Evolutionary conservation across 2,797 vertebrate species (phyloP).

Genomic region (Falco novaeseelandiae): DNA sequence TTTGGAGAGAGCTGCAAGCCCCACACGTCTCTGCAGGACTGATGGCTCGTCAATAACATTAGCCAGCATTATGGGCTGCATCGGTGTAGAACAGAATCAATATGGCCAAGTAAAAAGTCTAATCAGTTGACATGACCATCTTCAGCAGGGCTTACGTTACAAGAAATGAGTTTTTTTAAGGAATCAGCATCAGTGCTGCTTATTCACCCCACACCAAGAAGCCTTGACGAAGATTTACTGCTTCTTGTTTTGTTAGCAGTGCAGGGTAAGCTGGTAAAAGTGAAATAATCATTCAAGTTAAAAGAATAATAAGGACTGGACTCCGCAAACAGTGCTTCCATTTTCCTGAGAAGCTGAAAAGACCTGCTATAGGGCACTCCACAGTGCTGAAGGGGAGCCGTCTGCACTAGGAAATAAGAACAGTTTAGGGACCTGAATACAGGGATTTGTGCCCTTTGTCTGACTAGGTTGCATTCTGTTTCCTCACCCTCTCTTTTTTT

Average conservation of each 20-base stretch:
- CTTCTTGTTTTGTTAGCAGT: slow-evolving; percentile 64
- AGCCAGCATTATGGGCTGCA: slow-evolving; percentile 92
- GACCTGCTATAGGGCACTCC: fast-evolving
- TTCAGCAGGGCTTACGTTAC: slow-evolving; percentile 86
- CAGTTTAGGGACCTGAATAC: not conserved
- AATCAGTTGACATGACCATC: slow-evolving; percentile 88
- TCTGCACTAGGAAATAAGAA: not conserved
- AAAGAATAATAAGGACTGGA: slow-evolving; percentile 39
- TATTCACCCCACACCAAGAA: slow-evolving; percentile 76
- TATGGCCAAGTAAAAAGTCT: slow-evolving; percentile 91
- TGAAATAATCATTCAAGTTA: slow-evolving; percentile 66
- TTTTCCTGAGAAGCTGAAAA: not conserved
- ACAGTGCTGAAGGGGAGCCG: not conserved
- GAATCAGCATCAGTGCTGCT: slow-evolving; percentile 81
- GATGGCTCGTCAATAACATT: slow-evolving; percentile 99
- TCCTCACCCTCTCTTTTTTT: not conserved
- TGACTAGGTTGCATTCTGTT: not conserved
- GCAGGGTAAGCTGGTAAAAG: slow-evolving; percentile 19
- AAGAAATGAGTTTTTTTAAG: slow-evolving; percentile 92
- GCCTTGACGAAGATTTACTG: slow-evolving; percentile 79
- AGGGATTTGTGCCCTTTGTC: not conserved
- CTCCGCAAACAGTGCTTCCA: not conserved
- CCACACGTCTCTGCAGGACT: slow-evolving; percentile 91
- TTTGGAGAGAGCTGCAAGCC: slow-evolving; percentile 89
- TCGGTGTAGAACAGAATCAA: slow-evolving; percentile 95